Base-by-base conservation (phyloP, 1,140 invertebrate genomes). In the Brachionus rotundiformis region DNA sequence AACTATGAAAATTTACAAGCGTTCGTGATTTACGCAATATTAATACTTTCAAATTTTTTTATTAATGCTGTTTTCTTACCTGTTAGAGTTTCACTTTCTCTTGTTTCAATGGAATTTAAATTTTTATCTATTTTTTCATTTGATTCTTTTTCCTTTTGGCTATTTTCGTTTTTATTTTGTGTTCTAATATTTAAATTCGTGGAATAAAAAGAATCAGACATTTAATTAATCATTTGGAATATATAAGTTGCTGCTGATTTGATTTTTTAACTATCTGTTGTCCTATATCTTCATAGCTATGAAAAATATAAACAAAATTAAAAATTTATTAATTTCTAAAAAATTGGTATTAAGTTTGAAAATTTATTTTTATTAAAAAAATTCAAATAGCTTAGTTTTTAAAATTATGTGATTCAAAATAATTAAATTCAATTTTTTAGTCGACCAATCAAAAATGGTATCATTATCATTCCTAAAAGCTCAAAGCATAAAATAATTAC, bases 161-260 rank as follows among this genome's bases (percentile, higher is more conserved):
- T 63, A 29, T 2, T 63, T 11, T 31, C 27, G 31, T 71, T 16
- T 36, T 11, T 33, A 16, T 71, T 71, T 36, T 4, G 29, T 10
- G 29, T 33, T n/a, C 11, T 71, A 19, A 8, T 71, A 19, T 41
- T 71, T 71, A 19, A 71, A 71, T 16, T 71, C 16, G 29, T 71
- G 29, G 65, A 71, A 71, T 36, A 16, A 36, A 4, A 36, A 10
- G 65, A 71, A 71, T 71, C 16, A 71, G 29, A 36, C 65, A 71
- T 71, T 71, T 71, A 71, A 33, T 39, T 39, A 71, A 71, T 71
- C 65, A 71, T 71, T 73, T 73, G 68, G 68, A 41, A 73, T 19
- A 5, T 25, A 5, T 4, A 27, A 61, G 11, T 54, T 54, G 6
- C 47, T 10, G 19, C 13, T 23, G 16, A 27, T 23, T 11, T 1